Evolutionary conservation across 2,113 vertebrate genomes (phyloP).

Genomic region (Gasterosteus nipponicus): DNA sequence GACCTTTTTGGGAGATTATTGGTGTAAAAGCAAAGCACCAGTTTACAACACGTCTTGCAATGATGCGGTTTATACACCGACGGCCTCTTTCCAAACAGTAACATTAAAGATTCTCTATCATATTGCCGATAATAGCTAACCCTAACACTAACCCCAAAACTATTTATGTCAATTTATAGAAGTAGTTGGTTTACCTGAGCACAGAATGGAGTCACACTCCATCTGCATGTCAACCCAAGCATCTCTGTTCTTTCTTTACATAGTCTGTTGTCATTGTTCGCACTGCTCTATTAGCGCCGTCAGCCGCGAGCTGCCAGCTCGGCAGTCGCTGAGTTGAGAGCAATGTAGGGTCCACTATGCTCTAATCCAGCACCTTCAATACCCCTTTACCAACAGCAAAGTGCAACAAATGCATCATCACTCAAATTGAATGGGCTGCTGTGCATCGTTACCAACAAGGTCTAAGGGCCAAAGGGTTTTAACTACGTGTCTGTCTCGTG

Average conservation of each 20-base stretch:
- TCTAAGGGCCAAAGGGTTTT: slow-evolving; percentile 80
- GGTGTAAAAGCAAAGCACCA: slow-evolving; percentile 8
- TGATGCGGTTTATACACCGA: background rate
- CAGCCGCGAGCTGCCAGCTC: no score
- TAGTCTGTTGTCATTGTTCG: no score
- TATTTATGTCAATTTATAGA: background rate
- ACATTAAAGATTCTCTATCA: background rate
- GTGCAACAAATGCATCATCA: slow-evolving; percentile 62
- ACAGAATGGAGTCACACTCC: background rate
- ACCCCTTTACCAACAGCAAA: slow-evolving; percentile 3
- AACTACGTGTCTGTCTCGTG: slow-evolving; percentile 65
- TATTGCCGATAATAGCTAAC: background rate
- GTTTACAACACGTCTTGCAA: background rate
- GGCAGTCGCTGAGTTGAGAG: background rate
- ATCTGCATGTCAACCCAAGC: no score
- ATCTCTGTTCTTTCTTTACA: no score
- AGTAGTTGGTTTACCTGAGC: background rate
- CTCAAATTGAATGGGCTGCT: slow-evolving; percentile 65
- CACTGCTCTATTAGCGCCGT: no score
- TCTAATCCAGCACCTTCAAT: slow-evolving; percentile 1
- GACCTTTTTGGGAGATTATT: background rate
- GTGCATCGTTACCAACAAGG: slow-evolving; percentile 78
- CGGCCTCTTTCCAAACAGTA: background rate
- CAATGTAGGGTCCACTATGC: background rate
- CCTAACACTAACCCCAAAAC: background rate